Conservation (phyloP, 2,797 vertebrate genomes). For the Balearica regulorum region DNA sequence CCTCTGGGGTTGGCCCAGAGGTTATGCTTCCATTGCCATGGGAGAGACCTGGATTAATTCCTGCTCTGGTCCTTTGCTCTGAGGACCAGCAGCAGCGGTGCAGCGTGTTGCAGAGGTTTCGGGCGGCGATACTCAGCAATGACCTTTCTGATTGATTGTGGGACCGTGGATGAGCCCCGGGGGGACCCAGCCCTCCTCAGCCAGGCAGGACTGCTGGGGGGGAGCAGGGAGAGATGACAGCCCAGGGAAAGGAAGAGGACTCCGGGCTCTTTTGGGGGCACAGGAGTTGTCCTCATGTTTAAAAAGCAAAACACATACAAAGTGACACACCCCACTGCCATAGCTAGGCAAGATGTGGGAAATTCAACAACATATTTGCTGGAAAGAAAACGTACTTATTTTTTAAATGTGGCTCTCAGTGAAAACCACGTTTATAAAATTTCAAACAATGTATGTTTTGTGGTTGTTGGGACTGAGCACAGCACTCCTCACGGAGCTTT, state of each 20-base stretch:
- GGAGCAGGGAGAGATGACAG: neutral
- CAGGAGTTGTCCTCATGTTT: neutral
- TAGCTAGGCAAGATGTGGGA: slow-evolving; percentile 32
- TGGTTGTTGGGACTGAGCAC: slow-evolving; percentile 36
- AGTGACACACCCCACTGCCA: neutral
- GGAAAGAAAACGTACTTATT: slow-evolving; percentile 13
- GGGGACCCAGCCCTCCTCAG: neutral
- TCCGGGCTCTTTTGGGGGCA: neutral
- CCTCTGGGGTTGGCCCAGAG: neutral
- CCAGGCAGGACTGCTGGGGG: fast-evolving
- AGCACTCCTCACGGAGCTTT: slow-evolving; percentile 37
- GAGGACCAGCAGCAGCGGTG: neutral
- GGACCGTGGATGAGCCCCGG: neutral
- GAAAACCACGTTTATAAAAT: slow-evolving; percentile 41
- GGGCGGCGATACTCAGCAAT: neutral
- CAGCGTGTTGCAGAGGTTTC: neutral
- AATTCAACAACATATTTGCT: slow-evolving; percentile 45
- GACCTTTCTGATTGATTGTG: neutral
- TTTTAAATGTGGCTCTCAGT: neutral
- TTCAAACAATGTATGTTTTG: slow-evolving; percentile 58
- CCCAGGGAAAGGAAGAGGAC: neutral
- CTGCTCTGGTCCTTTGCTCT: neutral
- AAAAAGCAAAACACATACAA: neutral
- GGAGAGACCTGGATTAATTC: slow-evolving; percentile 21
- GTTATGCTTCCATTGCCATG: neutral